phyloP scores from a whole-genome alignment of 1,140 invertebrate species.

The Colletes gigas region DNA sequence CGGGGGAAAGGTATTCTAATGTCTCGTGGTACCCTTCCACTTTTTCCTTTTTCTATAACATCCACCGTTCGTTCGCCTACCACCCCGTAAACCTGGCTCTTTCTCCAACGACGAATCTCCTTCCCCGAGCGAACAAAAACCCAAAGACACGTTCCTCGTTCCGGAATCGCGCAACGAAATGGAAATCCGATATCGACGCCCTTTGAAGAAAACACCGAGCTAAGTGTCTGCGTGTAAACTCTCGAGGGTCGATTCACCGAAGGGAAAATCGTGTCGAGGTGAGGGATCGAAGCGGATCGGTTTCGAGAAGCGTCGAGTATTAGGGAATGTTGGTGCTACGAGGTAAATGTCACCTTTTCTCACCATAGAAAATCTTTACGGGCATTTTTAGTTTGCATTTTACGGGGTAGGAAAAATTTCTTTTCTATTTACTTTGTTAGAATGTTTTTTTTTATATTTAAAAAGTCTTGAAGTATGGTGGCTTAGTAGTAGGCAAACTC shows the following conservation, averaged over 20 bases:
- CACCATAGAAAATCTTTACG: too few relatives aligned
- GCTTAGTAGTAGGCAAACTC: too few relatives aligned
- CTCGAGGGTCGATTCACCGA: slow-evolving; percentile 37
- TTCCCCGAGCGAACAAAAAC: slow-evolving; percentile 60
- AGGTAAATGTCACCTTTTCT: too few relatives aligned
- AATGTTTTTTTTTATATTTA: too few relatives aligned
- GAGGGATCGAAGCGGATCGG: slow-evolving; percentile 21
- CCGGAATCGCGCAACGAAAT: slow-evolving; percentile 66
- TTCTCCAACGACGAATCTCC: background rate
- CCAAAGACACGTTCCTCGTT: slow-evolving; percentile 47
- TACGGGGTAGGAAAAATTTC: too few relatives aligned
- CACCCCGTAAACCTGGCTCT: slow-evolving; percentile 41
- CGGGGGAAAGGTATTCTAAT: slow-evolving; percentile 72
- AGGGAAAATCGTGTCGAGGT: slow-evolving; percentile 37
- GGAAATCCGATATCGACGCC: slow-evolving; percentile 73
- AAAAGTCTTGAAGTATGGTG: too few relatives aligned
- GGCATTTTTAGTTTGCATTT: too few relatives aligned
- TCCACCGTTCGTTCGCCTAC: slow-evolving; percentile 19
- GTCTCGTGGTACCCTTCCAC: slow-evolving; percentile 55
- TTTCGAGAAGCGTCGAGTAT: background rate
- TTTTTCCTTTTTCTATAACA: slow-evolving; percentile 47
- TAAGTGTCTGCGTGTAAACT: slow-evolving; percentile 52
- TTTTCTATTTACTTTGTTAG: too few relatives aligned
- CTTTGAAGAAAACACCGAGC: slow-evolving; percentile 57
- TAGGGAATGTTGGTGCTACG: too few relatives aligned